These are phyloP conservation scores for Chaenogobius annularis DNA, from an alignment of 2,113 vertebrate species.

Conservation along the genomic window DNA sequence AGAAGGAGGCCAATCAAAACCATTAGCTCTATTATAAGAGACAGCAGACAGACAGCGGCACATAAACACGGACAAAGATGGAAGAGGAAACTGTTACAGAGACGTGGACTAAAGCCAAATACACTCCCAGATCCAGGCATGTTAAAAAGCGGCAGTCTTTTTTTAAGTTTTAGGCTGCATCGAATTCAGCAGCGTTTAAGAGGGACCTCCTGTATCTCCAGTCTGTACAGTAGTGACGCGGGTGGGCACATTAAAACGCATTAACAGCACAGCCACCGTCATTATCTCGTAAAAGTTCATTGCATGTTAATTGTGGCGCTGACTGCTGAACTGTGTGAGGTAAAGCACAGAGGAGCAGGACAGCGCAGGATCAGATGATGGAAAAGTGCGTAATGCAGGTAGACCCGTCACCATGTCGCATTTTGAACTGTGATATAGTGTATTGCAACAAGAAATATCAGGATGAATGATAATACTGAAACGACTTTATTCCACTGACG, in stretches of 20 bases:
- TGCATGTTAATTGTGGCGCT: constrained; percentile 50
- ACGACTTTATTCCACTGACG: background rate
- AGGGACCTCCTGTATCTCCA: constrained; percentile 42
- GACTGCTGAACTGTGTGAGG: constrained; percentile 39
- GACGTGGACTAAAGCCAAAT: constrained; percentile 42
- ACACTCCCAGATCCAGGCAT: constrained; percentile 51
- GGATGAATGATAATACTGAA: too few species aligned
- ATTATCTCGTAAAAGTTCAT: constrained; percentile 52
- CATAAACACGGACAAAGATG: constrained; percentile 25
- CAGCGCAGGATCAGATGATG: background rate
- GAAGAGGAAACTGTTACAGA: constrained; percentile 21
- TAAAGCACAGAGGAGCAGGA: constrained; percentile 7
- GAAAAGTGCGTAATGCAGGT: background rate
- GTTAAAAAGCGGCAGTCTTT: constrained; percentile 33
- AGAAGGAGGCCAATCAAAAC: background rate
- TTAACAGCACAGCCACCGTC: constrained; percentile 18
- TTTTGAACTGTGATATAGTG: too few species aligned
- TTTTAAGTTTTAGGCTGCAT: constrained; percentile 24
- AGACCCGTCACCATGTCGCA: too few species aligned
- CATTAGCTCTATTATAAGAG: constrained; percentile 21
- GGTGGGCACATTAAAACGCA: constrained; percentile 23
- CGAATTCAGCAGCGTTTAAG: constrained; percentile 29
- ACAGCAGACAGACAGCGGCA: constrained; percentile 27
- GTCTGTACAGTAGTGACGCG: constrained; percentile 29
- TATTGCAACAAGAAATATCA: too few species aligned